Base-by-base conservation (phyloP, 2,113 vertebrate species). In the Oryzias celebensis region DNA sequence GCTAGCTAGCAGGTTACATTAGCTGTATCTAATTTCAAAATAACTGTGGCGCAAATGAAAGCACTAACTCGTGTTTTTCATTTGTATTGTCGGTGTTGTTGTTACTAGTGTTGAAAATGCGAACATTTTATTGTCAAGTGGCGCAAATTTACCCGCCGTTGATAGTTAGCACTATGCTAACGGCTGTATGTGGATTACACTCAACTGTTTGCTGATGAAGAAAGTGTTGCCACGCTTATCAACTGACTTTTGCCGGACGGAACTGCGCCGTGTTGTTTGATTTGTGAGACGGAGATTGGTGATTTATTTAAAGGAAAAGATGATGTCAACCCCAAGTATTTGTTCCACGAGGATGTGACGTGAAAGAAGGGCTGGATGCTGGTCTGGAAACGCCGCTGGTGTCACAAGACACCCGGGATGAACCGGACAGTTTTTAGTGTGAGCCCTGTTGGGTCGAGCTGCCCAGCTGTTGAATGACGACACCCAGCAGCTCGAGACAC, bases 161-260 rank as follows among this genome's bases (percentile, higher is more conserved):
- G 15, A 17, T 8, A 4, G 59, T 43, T 78, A 80, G 80, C 78
- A 56, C 17, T 20, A 65, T 47, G 86, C 74, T 88, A 86, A 74
- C 80, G 31, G 14, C 36, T 58, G 62, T 77, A 45, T 80, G 46
- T 64, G 71, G 76, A 77, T 81, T 77, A 68, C 51, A 69, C 53
- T 23, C 22, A 57, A 72, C 74, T 69, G 77, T 75, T 69, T 47
- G 68, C 54, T 79, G 70, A 82, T 71, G 82, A 86, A 77, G 84
- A 87, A 87, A 84, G 85, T 81, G 78, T 77, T 56, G 77, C 66
- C 75, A 59, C 58, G 84, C 69, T 76, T 81, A 73, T 62, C 44
- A 53, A 73, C 53, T 84, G 64, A 71, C 72, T 73, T 82, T 75
- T 83, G 65, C 75, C 76, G 63, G 74, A 36, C 44, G 68, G 68